Evolutionary conservation across 2,113 vertebrate genomes (phyloP), one percentile per base, ranked within the genome.

Genomic region (Cryptomyrus ogoouensis): DNA sequence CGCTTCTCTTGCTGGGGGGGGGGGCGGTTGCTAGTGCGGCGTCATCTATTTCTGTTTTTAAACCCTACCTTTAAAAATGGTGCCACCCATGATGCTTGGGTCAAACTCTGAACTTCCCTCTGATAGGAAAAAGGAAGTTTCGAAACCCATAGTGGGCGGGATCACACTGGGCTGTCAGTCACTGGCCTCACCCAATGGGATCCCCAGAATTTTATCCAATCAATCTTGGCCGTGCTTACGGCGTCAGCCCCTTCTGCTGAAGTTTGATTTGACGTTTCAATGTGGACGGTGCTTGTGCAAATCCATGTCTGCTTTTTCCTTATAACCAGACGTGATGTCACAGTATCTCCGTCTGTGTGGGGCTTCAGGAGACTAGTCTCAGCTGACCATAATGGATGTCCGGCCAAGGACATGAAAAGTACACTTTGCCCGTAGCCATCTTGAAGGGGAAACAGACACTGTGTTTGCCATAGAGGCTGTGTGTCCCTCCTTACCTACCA

Each of bases 1-100:
- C 31, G 42, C 70, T 53, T 39, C 83, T 39, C 19, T 21, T 53
- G 85, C 46, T 83, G 24, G 9, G 31, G 31, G 70, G 27, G 9
- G 24, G 2, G 46, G 46, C 27, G 47, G 8, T 3, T 52, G 13
- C 19, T 9, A 21, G 31, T 19, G 70, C n/a, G 7, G 10, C 83
- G 77, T 13, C 52, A 85, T 89, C 52, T 24, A 6, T 27, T 53
- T 58, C 24, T 80, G 27, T 50, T 88, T 88, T 89, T 84, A 85
- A 56, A 52, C 9, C 19, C 13, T 39, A 35, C 27, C 15, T 53
- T 24, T 62, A 21, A 21, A 80, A 58, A 85, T 58, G 24, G 21
- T 19, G 15, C 50, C 8, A 4, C 24, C n/a, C 31, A 6, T 50
- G 42, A 10, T 31, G 17, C 8, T 89, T 58, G 42, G 52, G 89